Evolutionary conservation across 2,888 invertebrate genomes (phyloP), one percentile per base, ranked within the genome.

Genomic region (Venusia cambrica): DNA sequence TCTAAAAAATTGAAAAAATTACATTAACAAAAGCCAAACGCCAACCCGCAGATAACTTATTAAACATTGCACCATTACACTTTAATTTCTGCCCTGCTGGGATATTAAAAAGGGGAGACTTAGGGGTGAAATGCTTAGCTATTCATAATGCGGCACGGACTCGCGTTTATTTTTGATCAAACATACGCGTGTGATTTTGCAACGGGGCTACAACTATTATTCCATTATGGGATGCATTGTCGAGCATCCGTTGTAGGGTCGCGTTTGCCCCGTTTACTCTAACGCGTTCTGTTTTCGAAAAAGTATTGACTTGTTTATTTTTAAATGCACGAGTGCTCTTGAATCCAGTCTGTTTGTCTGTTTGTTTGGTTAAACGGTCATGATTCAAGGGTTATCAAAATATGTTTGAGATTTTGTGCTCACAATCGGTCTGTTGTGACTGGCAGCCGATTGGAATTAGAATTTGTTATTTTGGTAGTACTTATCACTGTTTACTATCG

Each of bases 61-160:
- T 80, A 84, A 84, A 75, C 77, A 79, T 68, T 69, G 83, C 80
- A 72, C 84, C 83, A 85, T 85, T 87, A 84, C 80, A 72, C 78
- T 76, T 83, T 80, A 83, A 84, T 84, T 79, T 76, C 68, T 70
- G 59, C 57, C 80, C 83, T 66, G 70, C 69, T 72, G 85, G 83
- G 81, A 79, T 71, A 77, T 74, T 74, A 76, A 76, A 79, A 76
- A 74, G 67, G 60, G 61, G 58, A 57, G 62, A 57, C 63, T 55
- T 70, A 74, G 62, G 64, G 67, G 65, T 65, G 71, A 70, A 68
- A 65, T 57, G 70, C 67, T 79, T 70, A 72, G 65, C 64, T 80
- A 83, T 84, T 84, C 81, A 83, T 80, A 71, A 66, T 65, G 59
- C 54, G 34, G 28, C 24, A 26, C 44, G 39, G 28, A 35, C 26